phyloP scores from a whole-genome alignment of 2,113 vertebrate species.

The Heptranchias perlo region DNA sequence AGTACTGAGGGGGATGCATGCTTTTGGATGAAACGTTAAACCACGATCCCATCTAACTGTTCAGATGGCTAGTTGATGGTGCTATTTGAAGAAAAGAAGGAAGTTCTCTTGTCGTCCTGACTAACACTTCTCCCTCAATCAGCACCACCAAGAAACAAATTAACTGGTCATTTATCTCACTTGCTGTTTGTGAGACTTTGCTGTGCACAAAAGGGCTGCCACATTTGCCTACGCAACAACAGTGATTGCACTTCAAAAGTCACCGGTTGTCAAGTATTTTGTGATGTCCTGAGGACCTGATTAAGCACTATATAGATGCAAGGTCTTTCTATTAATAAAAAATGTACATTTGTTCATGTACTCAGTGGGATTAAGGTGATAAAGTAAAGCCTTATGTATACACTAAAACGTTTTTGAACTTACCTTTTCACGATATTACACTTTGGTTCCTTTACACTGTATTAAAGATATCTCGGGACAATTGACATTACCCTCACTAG shows the following conservation, averaged over 20 bases:
- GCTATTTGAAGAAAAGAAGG: neutral
- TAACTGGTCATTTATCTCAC: neutral
- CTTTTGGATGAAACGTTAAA: neutral
- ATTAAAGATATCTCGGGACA: neutral
- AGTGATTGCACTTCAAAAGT: too few species aligned
- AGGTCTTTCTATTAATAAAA: too few species aligned
- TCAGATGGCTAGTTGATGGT: slow-evolving; percentile 14
- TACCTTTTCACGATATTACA: neutral
- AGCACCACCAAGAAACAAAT: neutral
- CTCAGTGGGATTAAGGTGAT: neutral
- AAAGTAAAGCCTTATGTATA: neutral
- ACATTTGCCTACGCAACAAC: too few species aligned
- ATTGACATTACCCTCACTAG: neutral
- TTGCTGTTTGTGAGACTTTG: too few species aligned
- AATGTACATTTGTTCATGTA: too few species aligned
- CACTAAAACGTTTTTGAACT: neutral
- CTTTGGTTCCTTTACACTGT: neutral
- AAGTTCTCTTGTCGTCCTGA: neutral
- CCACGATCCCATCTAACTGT: neutral
- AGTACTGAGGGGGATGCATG: neutral
- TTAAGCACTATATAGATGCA: too few species aligned
- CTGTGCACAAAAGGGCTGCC: too few species aligned
- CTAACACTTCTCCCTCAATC: neutral
- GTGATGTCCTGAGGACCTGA: too few species aligned
- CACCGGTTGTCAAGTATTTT: too few species aligned